Evolutionary conservation across 2,888 invertebrate species (phyloP), one percentile per base, ranked within the genome.

Genomic region (Lepidocyrtinus sp.): DNA sequence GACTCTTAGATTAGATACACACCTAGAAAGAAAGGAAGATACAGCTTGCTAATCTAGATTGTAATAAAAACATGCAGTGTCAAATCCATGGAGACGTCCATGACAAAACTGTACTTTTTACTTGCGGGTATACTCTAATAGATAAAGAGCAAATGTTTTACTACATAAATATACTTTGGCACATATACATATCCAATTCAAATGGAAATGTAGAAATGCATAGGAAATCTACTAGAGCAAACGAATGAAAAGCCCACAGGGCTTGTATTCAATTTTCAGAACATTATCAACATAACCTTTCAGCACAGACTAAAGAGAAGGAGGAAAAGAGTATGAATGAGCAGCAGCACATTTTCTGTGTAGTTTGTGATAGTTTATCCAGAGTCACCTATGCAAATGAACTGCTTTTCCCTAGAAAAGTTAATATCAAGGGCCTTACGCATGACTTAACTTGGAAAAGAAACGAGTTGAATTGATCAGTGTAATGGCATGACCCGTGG

Each of bases 201-300:
- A 68, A 36, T 36, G 63, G 63, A 15, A 2, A 1, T 15, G 27
- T 24, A 36, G 64, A 63, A 45, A 64, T 2, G 62, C 46, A 45
- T 72, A 45, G 50, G 25, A 46, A 72, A 72, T 63, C 64, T 50
- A 72, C 50, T 72, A 15, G 50, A 64, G 50, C 25, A 72, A 3
- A 22, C 36, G 46, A 25, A 46, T 19, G n/a, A n/a, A 59, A 12
- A 45, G 68, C 75, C 75, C 59, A 24, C 46, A 68, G 68, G 68
- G 24, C 75, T 75, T 75, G 74, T 67, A 67, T 75, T 75, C 75
- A 75, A 75, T 75, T 75, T 75, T 50, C 67, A 67, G 50, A 59
- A 25, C 15, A 69, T 26, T 36, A 36, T 36, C 36, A 36, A 36
- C 36, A 36, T 36, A 5, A 36, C 36, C n/a, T n/a, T n/a, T n/a